Evolutionary conservation across 23 tunicate genomes (phyloP), one percentile per base, ranked within the genome.

Genomic region (Aplidium turbinatum): DNA sequence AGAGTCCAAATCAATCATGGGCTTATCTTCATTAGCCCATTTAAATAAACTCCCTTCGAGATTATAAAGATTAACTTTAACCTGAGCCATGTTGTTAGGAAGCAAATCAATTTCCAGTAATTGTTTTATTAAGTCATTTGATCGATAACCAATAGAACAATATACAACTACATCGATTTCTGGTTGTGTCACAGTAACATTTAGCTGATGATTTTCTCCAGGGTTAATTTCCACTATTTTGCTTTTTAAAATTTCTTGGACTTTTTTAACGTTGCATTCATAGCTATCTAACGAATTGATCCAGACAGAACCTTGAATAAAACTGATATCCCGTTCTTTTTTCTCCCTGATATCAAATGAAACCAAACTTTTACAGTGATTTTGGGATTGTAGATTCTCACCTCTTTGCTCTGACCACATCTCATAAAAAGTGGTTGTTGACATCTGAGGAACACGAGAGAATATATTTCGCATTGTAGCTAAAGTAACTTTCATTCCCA

Each of bases 1-100:
- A 47, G 61, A 45, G 33, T 51, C 66, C n/a, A 32, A 16, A 35
- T 72, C 57, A 2, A 90, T 81, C 53, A 90, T 23, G 9, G 81
- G 81, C 31, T 66, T 77, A 21, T 69, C 71, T 53, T 90, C 97
- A 62, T 76, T 76, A 5, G 97, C 97, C 97, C 97, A 90, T 64
- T 90, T 90, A 63, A 78, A 90, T 3, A 90, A 56, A 53, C 97
- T 77, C 27, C 97, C 97, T 58, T 82, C 81, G 21, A 90, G 64
- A 71, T 82, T 82, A 22, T 61, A 77, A 30, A 77, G 18, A 13
- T 57, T 69, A 2, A 77, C 30, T n/a, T 19, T 54, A 2, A 57
- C 31, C 3, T 40, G 34, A 47, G 38, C 31, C 4, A 58, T 58
- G 21, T 20, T 3, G 3, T 11, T 47, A 3, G 3, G 2, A 24